These are phyloP conservation scores for Drosophila jambulina DNA, from an alignment of 1,140 invertebrate genomes.

Conservation along the genomic window DNA sequence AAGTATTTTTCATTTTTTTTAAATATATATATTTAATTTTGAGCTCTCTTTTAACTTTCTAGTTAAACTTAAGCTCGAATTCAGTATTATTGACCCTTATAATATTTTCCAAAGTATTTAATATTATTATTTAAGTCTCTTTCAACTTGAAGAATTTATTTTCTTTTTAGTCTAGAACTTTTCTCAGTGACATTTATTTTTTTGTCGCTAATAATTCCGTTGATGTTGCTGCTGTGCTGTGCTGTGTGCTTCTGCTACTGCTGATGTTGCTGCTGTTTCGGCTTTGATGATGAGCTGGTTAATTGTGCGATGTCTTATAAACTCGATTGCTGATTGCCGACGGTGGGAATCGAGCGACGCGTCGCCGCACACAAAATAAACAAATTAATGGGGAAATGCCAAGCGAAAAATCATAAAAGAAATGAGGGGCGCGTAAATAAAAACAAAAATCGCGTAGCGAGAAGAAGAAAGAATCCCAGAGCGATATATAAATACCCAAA, in stretches of 20 bases:
- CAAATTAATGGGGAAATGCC: slow-evolving; percentile 73
- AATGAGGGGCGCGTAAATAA: slow-evolving; percentile 27
- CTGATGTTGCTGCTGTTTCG: slow-evolving; percentile 21
- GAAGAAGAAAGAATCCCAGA: slow-evolving; percentile 35
- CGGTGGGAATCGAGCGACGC: slow-evolving; percentile 48
- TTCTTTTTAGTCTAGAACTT: background rate
- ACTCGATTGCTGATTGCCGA: slow-evolving; percentile 76
- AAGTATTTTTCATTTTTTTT: background rate
- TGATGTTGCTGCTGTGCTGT: slow-evolving; percentile 25
- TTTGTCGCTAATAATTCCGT: slow-evolving; percentile 21
- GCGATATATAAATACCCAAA: slow-evolving; percentile 44
- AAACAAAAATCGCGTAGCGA: background rate
- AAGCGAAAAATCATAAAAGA: slow-evolving; percentile 69
- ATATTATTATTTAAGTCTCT: background rate
- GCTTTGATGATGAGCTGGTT: slow-evolving; percentile 49
- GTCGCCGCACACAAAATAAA: slow-evolving; percentile 59
- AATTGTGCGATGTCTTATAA: slow-evolving; percentile 69
- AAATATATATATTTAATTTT: background rate
- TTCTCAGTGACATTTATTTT: slow-evolving; percentile 1
- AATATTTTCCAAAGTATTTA: background rate
- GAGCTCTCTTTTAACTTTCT: background rate
- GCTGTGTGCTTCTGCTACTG: slow-evolving; percentile 5
- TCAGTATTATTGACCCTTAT: background rate
- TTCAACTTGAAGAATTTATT: background rate
- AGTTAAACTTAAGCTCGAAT: background rate